Evolutionary conservation across 2,113 vertebrate genomes (phyloP).

Genomic region (Polyodon spathula): DNA sequence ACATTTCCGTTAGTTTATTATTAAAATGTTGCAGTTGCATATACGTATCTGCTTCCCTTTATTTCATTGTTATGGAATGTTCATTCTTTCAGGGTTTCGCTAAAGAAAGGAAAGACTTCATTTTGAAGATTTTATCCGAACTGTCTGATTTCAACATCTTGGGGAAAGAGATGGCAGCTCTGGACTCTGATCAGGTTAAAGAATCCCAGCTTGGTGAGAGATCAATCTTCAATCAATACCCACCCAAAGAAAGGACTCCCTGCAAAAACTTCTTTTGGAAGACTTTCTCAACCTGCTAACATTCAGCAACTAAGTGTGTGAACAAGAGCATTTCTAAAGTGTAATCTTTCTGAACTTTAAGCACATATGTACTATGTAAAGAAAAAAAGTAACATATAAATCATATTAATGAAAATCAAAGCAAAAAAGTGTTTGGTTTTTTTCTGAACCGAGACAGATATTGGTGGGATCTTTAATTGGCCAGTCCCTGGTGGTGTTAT

Average conservation of each 20-base stretch:
- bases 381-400: neutral
- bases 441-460: too few relatives aligned
- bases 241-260: constrained; percentile 20
- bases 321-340: neutral
- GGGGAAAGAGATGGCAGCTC: constrained; percentile 5
- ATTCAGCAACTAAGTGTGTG: neutral
- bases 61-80: too few relatives aligned
- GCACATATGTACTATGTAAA: too few relatives aligned
- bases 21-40: neutral
- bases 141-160: constrained; percentile 32
- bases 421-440: too few relatives aligned
- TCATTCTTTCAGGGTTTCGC: constrained; percentile 28
- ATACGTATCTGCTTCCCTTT: neutral
- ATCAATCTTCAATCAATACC: constrained; percentile 10
- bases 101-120: constrained; percentile 25
- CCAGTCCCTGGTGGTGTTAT: too few relatives aligned
- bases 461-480: too few relatives aligned
- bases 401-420: constrained; percentile 3
- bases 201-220: constrained; percentile 21
- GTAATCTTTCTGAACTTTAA: neutral
- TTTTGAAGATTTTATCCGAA: constrained; percentile 34
- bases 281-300: constrained; percentile 56
- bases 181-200: constrained; percentile 7
- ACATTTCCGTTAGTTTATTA: too few relatives aligned
- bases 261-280: constrained; percentile 65